Conservation (phyloP, 2,797 vertebrate species). For the Molossus molossus region DNA sequence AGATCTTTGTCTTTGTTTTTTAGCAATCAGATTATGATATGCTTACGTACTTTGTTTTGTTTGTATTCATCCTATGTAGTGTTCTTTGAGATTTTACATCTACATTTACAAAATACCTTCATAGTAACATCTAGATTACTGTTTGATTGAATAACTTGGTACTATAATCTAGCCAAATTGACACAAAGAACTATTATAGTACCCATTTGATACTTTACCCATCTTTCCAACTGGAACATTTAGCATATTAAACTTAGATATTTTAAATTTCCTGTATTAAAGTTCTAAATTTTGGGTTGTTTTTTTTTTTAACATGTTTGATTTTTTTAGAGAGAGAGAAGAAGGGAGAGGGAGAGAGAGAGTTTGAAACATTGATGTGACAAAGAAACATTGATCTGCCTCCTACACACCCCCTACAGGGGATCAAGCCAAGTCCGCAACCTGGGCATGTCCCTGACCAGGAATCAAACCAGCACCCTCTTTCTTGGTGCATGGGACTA, state of each 20-base stretch:
- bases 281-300: background rate
- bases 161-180: background rate
- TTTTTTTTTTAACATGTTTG: background rate
- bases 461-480: too few relatives aligned
- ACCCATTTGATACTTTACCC: background rate
- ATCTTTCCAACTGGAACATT: background rate
- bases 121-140: background rate
- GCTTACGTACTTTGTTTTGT: background rate
- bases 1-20: background rate
- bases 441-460: too few relatives aligned
- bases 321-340: too few relatives aligned
- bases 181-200: background rate
- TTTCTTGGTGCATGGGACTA: too few relatives aligned
- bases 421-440: too few relatives aligned
- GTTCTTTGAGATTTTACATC: background rate
- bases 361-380: too few relatives aligned
- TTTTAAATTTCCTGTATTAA: background rate
- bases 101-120: background rate
- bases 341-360: too few relatives aligned
- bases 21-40: background rate
- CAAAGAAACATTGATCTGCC: too few relatives aligned
- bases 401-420: too few relatives aligned
- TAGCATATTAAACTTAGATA: background rate
- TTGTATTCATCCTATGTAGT: background rate
- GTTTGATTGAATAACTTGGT: background rate